A percentile compares a stretch with the other conserved stretches of the same genome.
Evolutionary conservation across 2,888 invertebrate genomes (phyloP).

Genomic region (Amaurobius ferox): DNA sequence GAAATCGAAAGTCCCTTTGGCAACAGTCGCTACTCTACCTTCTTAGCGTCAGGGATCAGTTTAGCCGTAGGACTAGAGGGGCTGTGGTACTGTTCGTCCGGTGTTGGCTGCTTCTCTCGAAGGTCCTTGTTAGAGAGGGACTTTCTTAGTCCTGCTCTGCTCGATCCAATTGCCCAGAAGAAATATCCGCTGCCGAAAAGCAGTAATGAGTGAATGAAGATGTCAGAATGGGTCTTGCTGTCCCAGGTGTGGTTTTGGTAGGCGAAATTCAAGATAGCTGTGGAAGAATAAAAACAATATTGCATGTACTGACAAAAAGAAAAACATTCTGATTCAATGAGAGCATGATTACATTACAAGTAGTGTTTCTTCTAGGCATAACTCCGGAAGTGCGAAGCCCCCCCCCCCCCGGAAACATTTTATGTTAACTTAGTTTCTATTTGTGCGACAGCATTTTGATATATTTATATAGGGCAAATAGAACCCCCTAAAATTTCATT

Average conservation of each 20-base stretch:
- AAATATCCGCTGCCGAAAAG: conserved; percentile 64
- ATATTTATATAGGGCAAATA: no score
- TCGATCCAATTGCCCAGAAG: conserved; percentile 72
- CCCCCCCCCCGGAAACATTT: no score
- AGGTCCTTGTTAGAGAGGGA: conserved; percentile 73
- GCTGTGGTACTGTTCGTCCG: conserved; percentile 34
- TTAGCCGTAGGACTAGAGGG: conserved; percentile 17
- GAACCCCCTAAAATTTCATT: no score
- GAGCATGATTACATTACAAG: no score
- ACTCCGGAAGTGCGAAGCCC: no score
- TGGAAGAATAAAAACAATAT: background rate
- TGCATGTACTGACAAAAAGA: no score
- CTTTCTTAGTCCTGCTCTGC: conserved; percentile 72
- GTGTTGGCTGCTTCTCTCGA: conserved; percentile 33
- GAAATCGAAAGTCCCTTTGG: no score
- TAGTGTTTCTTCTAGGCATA: no score
- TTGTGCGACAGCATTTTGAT: no score
- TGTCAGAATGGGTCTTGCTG: conserved; percentile 20
- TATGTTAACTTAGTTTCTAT: no score
- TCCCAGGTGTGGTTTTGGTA: conserved; percentile 49
- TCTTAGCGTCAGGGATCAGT: conserved; percentile 17
- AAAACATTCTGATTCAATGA: no score
- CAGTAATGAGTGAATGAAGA: conserved; percentile 39
- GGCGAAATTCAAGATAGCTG: conserved; percentile 42
- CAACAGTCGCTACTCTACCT: conserved; percentile 14